Evolutionary conservation across 2,888 invertebrate species (phyloP), one percentile per base, ranked within the genome.

Genomic region (Spilosoma lubricipeda): DNA sequence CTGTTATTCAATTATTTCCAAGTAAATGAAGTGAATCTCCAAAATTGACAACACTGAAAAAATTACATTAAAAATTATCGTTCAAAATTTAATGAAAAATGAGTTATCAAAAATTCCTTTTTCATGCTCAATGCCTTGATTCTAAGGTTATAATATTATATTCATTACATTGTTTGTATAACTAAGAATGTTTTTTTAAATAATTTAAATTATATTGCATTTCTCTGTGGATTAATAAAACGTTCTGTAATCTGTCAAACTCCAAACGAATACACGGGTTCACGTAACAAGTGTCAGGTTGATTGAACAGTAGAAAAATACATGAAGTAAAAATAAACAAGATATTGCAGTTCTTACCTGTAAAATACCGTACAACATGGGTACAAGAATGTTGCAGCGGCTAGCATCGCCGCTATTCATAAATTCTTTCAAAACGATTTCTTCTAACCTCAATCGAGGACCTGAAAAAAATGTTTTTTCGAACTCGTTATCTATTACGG

Each of bases 351-450:
- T 59, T 59, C 15, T 63, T 5, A 2, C 18, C 30, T 30, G 63
- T 18, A 63, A 2, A 13, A 63, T 7, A 2, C 13, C 30, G 8
- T 39, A 27, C 56, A 87, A 69, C 15, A 93, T 95, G 94, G 91
- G 90, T 27, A 89, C 92, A 18, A 90, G 92, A 83, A 82, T 94
- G 79, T 80, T 95, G 71, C 90, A 90, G 27, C 86, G 91, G 27
- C 69, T 93, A 36, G 65, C 92, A 56, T 48, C 89, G 67, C 93
- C 94, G 30, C 67, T 86, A 18, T 72, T 90, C 42, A 77, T 87
- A 23, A 89, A 89, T 75, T 86, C 89, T 27, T 72, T 89, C 11
- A 92, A 84, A 86, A 85, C 77, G 71, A 65, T 83, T 64, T 77
- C 80, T 68, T 81, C 83, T 78, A 86, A 86, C 80, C 79, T 88